A percentile compares a stretch with the other conserved stretches of the same genome.
Conservation (phyloP, 2,888 invertebrate genomes). For the Lamellibrachia columna region DNA sequence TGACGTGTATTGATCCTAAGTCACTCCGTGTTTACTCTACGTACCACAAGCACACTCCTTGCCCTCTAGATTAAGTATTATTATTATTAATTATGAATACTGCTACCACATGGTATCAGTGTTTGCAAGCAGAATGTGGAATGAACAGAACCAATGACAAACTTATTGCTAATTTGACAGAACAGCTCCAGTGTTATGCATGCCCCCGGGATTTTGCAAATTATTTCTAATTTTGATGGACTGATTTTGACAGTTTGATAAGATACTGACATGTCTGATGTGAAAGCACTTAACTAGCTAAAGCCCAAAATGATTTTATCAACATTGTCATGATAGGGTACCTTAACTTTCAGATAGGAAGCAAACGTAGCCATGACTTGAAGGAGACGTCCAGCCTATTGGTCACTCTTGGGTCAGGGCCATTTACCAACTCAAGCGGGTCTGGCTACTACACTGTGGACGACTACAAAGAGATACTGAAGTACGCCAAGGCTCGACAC, state of each 20-base stretch:
- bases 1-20: too few relatives aligned
- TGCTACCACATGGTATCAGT: too few relatives aligned
- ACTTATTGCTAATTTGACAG: too few relatives aligned
- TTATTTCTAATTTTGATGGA: neutral
- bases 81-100: too few relatives aligned
- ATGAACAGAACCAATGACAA: too few relatives aligned
- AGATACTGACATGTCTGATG: neutral
- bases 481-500: constrained; percentile 51
- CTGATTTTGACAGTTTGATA: neutral
- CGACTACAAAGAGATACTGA: constrained; percentile 54
- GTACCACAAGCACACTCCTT: too few relatives aligned
- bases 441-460: constrained; percentile 45
- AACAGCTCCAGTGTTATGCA: too few relatives aligned
- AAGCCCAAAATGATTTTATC: neutral
- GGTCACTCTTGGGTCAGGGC: constrained; percentile 48
- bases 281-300: neutral
- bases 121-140: too few relatives aligned
- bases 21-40: too few relatives aligned
- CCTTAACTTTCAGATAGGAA: constrained; percentile 36
- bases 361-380: constrained; percentile 44
- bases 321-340: neutral
- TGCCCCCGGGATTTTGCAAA: too few relatives aligned
- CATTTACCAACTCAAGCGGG: constrained; percentile 35
- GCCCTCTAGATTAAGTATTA: too few relatives aligned
- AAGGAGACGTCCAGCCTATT: constrained; percentile 45